Base-by-base conservation (phyloP, 2,888 invertebrate species). In the Pocota personata region DNA sequence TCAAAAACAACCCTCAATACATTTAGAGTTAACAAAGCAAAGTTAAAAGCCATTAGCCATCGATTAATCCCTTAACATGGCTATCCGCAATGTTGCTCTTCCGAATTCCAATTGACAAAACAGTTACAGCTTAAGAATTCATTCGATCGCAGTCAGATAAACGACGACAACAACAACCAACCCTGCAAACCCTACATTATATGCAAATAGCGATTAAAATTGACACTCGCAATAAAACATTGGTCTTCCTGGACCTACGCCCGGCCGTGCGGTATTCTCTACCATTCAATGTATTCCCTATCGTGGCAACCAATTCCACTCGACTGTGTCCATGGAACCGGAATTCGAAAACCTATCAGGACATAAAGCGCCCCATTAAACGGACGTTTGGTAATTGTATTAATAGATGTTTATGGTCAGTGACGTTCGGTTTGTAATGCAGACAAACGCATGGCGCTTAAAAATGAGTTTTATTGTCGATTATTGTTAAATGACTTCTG, bases 401-500 rank as follows among this genome's bases (percentile, higher is more conserved):
- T 88, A 87, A 88, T 88, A 76, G 88, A 78, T 72, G 79, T 83
- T 86, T 76, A 82, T 87, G 87, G 86, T 86, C 86, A 82, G 67
- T 55, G 76, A 52, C 55, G 52, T 60, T 82, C 58, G 71, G 77
- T 77, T 82, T 78, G 72, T 66, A 66, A 52, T 57, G 64, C 76
- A 55, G 77, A 60, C 66, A 46, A 43, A 76, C 72, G 52, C 62
- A 77, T 72, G 71, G 5, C 72, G 62, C 73, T 62, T 77, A 77
- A 87, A 87, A 82, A 64, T 66, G 72, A 78, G 48, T 82, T 82
- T 87, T 82, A 87, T 87, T 82, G 87, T 78, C 77, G 73, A 87
- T 87, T 87, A 88, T 88, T 88, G 88, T 87, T 88, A 88, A 88
- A 88, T 87, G 88, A 87, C 87, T 88, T 88, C 88, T 88, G 88